Evolutionary conservation across 2,888 invertebrate species (phyloP).

Genomic region (Melinaea marsaeus): DNA sequence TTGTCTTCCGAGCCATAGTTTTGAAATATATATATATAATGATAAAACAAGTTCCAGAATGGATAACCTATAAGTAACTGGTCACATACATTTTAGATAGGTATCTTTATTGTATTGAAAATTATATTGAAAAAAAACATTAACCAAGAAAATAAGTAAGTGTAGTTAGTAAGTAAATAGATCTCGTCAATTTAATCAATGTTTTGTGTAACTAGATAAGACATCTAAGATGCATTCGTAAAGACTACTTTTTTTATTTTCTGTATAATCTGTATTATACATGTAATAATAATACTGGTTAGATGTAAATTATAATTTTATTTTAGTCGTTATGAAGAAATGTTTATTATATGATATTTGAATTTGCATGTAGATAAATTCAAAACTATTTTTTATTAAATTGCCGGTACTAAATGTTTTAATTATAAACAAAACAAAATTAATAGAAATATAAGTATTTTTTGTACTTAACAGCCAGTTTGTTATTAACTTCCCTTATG

Average conservation of each 20-base stretch:
- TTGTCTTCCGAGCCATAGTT: constrained; percentile 26
- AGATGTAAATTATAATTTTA: constrained; percentile 4
- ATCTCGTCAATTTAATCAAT: constrained; percentile 24
- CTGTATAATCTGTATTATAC: constrained; percentile 6
- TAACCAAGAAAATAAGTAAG: constrained; percentile 7
- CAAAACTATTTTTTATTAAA: not conserved
- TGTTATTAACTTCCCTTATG: no score
- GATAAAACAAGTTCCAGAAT: not conserved
- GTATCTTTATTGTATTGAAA: constrained; percentile 1
- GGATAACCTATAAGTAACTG: not conserved
- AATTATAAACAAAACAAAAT: no score
- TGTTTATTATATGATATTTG: constrained; percentile 5
- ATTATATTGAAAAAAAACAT: not conserved
- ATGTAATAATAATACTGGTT: not conserved
- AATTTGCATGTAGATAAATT: not conserved
- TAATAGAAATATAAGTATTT: no score
- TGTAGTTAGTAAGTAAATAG: constrained; percentile 14
- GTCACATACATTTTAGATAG: not conserved
- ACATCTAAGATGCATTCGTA: constrained; percentile 15
- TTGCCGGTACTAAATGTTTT: not conserved
- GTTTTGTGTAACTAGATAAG: constrained; percentile 17
- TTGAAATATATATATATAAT: constrained; percentile 8
- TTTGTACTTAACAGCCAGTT: no score
- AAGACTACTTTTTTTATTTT: constrained; percentile 19
- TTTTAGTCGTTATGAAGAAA: constrained; percentile 8